Base-by-base conservation (phyloP, 2,113 vertebrate species). In the Anarrhichthys ocellatus region DNA sequence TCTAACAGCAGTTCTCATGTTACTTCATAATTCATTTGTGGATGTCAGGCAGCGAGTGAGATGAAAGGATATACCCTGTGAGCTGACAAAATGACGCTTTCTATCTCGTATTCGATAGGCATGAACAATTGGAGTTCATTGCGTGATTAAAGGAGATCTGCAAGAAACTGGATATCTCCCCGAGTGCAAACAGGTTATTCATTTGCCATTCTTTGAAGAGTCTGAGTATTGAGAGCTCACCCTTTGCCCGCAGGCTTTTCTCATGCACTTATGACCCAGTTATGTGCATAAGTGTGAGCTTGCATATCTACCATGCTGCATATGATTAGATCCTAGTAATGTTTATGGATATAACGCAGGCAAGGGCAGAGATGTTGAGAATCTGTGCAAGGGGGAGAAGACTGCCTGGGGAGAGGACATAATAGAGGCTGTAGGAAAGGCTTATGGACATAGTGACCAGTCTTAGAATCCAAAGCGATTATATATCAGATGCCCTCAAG, bases 181-280 rank as follows among this genome's bases (percentile, higher is more conserved):
- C 0, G 10, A 81, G 67, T 15, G 20, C 61, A 48, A 65, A 83
- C 73, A 75, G 85, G 82, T 79, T 82, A 73, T 83, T 89, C 54
- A 74, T 88, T 86, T 78, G 73, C 76, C 63, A 83, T 80, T 91
- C 85, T 89, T 78, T 83, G 83, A 90, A 87, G 85, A 67, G 50
- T 40, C 70, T 78, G 24, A 65, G 78, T 80, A 80, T 71, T 79
- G 77, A 85, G 58, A 71, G 46, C 87, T 87, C 68, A 87, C 63
- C 68, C 88, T 87, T 86, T 46, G 65, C 75, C 90, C 48, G 7
- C 44, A 66, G 85, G 87, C 72, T 87, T 81, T 80, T 84, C 67
- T 87, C 82, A 73, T 73, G 84, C 78, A 87, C 87, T 88, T 89
- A 76, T 83, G 78, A 90, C 82, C 87, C 81, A 89, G 64, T 78